A percentile compares a stretch with the other conserved stretches of the same genome.
These are phyloP conservation scores for Gnatocerus cornutus DNA, from an alignment of 2,888 invertebrate species.

Conservation along the genomic window DNA sequence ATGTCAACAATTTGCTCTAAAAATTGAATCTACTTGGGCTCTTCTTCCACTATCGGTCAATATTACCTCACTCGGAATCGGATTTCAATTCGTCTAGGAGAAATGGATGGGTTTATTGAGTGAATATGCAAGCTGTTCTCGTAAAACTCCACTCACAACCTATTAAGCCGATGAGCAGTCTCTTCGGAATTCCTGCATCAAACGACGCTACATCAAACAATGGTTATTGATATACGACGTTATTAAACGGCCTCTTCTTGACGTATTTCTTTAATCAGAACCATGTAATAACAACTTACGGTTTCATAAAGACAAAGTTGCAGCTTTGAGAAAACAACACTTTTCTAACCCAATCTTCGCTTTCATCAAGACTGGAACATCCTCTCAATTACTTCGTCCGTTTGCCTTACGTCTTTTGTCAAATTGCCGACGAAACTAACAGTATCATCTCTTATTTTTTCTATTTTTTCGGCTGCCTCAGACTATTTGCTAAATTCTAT, in stretches of 20 bases:
- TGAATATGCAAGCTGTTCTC: conserved; percentile 40
- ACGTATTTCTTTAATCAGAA: conserved; percentile 16
- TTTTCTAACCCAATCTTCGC: conserved; percentile 18
- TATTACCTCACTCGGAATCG: conserved; percentile 40
- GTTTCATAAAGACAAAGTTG: conserved; percentile 1
- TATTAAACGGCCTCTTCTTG: not conserved
- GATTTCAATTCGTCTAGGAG: conserved; percentile 41
- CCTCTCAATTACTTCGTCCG: conserved; percentile 13
- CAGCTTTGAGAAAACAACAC: conserved; percentile 2
- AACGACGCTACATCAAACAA: conserved; percentile 31
- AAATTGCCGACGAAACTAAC: not conserved
- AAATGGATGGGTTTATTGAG: conserved; percentile 42
- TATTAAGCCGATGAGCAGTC: conserved; percentile 42
- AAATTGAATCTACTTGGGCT: conserved; percentile 34
- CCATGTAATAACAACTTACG: conserved; percentile 9
- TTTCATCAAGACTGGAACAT: conserved; percentile 3
- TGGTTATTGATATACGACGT: not conserved
- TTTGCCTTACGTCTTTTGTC: conserved; percentile 11
- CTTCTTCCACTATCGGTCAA: conserved; percentile 39
- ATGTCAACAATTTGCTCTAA: conserved; percentile 40
- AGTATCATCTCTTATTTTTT: too few relatives aligned
- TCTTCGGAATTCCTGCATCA: conserved; percentile 47
- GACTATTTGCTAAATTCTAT: too few relatives aligned
- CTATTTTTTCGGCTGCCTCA: too few relatives aligned
- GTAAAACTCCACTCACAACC: conserved; percentile 37